These are phyloP conservation scores for Heliconius hewitsoni DNA, from an alignment of 1,140 invertebrate genomes.

Conservation along the genomic window DNA sequence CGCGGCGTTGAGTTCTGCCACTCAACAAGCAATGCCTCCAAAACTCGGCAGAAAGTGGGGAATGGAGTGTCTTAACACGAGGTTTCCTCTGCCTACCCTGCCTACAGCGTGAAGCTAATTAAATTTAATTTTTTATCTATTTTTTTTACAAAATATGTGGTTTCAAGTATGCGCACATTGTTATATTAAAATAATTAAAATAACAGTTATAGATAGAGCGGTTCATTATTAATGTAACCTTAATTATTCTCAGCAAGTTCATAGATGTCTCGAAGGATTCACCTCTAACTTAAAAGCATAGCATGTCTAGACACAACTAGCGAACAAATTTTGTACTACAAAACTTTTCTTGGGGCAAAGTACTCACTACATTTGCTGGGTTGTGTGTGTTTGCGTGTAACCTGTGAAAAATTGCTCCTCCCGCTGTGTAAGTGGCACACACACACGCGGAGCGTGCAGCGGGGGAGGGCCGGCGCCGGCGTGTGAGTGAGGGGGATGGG, in stretches of 20 bases:
- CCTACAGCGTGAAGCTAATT: no score
- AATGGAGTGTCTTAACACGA: no score
- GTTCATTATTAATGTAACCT: slow-evolving; percentile 26
- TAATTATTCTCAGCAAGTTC: slow-evolving; percentile 62
- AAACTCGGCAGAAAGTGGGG: no score
- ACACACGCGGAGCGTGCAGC: slow-evolving; percentile 50
- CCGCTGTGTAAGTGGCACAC: slow-evolving; percentile 55
- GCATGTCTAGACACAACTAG: slow-evolving; percentile 79
- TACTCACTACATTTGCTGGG: slow-evolving; percentile 68
- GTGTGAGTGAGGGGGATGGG: slow-evolving; percentile 60
- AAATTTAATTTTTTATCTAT: no score
- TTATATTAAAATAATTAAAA: background rate
- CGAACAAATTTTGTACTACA: slow-evolving; percentile 78
- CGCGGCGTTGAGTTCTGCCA: no score
- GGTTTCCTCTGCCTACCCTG: no score
- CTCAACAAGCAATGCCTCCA: no score
- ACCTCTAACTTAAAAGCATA: slow-evolving; percentile 76
- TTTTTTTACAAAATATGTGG: background rate
- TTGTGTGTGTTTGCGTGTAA: slow-evolving; percentile 63
- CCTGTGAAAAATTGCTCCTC: slow-evolving; percentile 78
- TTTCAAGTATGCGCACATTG: background rate
- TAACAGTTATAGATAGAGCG: background rate
- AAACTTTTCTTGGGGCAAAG: slow-evolving; percentile 77
- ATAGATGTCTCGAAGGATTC: slow-evolving; percentile 69
- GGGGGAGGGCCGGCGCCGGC: slow-evolving; percentile 32